Base-by-base conservation (phyloP, 2,888 invertebrate species). In the Volucella inflata region DNA sequence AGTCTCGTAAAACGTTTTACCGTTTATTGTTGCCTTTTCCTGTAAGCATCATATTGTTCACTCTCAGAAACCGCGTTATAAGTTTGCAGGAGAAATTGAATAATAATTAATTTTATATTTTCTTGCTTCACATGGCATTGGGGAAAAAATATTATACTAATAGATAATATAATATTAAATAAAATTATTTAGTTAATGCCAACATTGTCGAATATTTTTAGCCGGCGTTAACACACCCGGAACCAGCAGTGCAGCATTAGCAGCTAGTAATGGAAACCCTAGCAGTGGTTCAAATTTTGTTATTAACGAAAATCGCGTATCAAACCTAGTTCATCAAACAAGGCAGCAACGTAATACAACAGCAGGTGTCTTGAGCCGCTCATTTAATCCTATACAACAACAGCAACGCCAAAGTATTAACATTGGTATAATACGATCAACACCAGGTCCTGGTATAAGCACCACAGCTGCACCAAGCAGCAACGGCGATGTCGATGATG, bases 381-480 rank as follows among this genome's bases (percentile, higher is more conserved):
- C 79, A 16, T 87, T 87, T 12, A 83, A 82, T 38, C 79, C 83
- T 12, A 88, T 89, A 74, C 93, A 93, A 14, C 93, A 93, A 55
- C 90, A 93, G 50, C 94, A 94, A 88, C 92, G 94, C 70, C 94
- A 94, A 77, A 91, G 91, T 12, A 94, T 94, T 87, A 94, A 94
- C 88, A 94, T 95, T 74, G 92, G 95, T 3, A 94, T 95, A 94
- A 94, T 95, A 87, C 94, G 94, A 85, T 94, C 94, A 44, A 80
- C 88, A 30, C 65, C 84, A 11, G 55, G 67, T 8, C 11, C 64
- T 46, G 72, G 70, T 11, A 17, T 50, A 21, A 57, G 76, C 17
- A 11, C 50, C 17, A 38, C 51, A 46, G 59, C 55, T 16, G 44
- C 12, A 12, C n/a, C 68, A 8, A 38, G 55, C n/a, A 82, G 21